Evolutionary conservation across 1,140 invertebrate species (phyloP).

Genomic region (Eueides isabella): DNA sequence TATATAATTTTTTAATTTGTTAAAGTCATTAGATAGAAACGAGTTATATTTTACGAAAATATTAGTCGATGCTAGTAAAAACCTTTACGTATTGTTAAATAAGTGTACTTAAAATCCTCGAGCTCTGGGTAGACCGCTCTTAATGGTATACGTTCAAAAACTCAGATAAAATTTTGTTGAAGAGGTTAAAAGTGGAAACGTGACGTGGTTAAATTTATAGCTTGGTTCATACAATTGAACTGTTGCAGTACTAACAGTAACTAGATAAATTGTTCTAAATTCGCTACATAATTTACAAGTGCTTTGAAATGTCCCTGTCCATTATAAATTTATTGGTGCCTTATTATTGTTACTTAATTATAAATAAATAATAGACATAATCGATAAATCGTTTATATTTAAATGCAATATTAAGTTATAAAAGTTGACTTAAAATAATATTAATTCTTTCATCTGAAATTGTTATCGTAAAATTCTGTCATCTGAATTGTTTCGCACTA

Average conservation of each 20-base stretch:
- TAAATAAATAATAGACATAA: background rate
- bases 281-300: background rate
- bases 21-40: background rate
- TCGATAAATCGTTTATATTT: too few species aligned
- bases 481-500: too few species aligned
- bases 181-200: background rate
- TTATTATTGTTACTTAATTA: background rate
- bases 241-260: too few species aligned
- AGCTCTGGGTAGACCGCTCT: background rate
- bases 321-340: background rate
- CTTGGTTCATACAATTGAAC: background rate
- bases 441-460: background rate
- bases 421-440: too few species aligned
- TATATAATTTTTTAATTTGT: too few species aligned
- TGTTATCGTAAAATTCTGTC: too few species aligned
- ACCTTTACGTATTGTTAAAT: background rate
- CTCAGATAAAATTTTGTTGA: background rate
- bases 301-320: background rate
- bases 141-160: background rate
- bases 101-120: background rate
- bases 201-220: background rate
- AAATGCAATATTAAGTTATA: too few species aligned
- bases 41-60: background rate
- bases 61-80: background rate
- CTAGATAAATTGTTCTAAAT: background rate